Percentiles rank a stretch among this genome's conserved stretches.
Evolutionary conservation across 2,113 vertebrate species (phyloP).

Genomic region (Apistogramma diplotaenia): DNA sequence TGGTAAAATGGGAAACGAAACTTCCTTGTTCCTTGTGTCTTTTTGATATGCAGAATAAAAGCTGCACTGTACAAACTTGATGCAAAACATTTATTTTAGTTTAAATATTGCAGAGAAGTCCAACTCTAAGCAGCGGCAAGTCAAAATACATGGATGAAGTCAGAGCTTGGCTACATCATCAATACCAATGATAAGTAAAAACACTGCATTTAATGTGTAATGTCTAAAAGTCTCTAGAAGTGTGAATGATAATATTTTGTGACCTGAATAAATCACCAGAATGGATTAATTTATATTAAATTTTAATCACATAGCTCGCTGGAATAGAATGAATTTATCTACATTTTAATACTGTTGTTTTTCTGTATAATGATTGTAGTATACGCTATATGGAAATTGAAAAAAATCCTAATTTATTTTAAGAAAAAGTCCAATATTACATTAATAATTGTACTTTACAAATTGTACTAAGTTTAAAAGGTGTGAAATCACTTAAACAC

Average conservation of each 20-base stretch:
- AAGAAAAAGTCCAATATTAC: not conserved
- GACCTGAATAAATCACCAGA: not conserved
- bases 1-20: not conserved
- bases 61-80: not conserved
- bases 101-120: not conserved
- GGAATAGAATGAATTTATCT: not conserved
- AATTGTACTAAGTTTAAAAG: not conserved
- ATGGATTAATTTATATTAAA: not conserved
- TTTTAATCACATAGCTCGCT: not conserved
- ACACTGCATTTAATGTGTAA: not conserved
- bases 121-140: not conserved
- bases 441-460: not conserved
- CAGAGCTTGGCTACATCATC: too few relatives aligned
- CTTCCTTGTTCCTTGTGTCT: not conserved
- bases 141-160: fast-evolving
- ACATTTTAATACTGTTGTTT: not conserved
- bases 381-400: not conserved
- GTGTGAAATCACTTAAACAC: not conserved
- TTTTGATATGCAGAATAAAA: not conserved
- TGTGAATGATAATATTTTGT: not conserved
- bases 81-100: not conserved
- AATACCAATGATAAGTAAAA: too few relatives aligned
- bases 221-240: not conserved
- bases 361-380: not conserved
- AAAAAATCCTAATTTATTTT: not conserved